Base-by-base conservation (phyloP, 2,797 vertebrate species). In the Mallotus villosus region DNA sequence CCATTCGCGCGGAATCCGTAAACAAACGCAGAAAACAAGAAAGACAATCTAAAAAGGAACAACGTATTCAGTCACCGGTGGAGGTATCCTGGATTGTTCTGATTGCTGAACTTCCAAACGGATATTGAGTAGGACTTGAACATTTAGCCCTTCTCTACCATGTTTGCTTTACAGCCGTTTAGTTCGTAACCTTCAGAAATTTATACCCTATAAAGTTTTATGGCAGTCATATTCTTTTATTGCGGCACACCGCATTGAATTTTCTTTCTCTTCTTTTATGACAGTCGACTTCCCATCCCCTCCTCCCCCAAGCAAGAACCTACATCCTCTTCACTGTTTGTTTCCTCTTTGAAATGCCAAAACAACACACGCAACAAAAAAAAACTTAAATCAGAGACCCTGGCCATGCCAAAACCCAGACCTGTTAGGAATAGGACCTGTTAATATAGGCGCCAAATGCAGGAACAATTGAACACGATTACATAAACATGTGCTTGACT, bases 141-240 rank as follows among this genome's bases (percentile, higher is more conserved):
- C 93, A 90, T 91, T 92, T 95, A 73, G 37, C 62, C 2, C 37
- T 46, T 73, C 74, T 59, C 34, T 19, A 70, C 67, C 17, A 29
- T 95, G 95, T 97, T 97, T 98, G 95, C 94, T 96, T 98, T 97
- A 95, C 95, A 96, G 94, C 95, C 94, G 93, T 94, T 97, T 94
- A 96, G 94, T 97, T 96, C 95, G 96, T 96, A 97, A 97, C 96
- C 96, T 99, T 97, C 95, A 96, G 93, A 97, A 96, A 97, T 97
- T 92, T 97, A 96, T 97, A 96, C 95, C 93, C 97, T 95, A 98
- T 99, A 98, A 99, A 99, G 91, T 97, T 99, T 99, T 98, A 99
- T 95, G 93, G 95, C 95, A 92, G 94, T 96, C 96, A 97, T 99
- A 98, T 98, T 95, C 93, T 98, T 99, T 99, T 98, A 99, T 95